Conservation (phyloP, 2,888 invertebrate genomes). For the Apodemia hepburni region DNA sequence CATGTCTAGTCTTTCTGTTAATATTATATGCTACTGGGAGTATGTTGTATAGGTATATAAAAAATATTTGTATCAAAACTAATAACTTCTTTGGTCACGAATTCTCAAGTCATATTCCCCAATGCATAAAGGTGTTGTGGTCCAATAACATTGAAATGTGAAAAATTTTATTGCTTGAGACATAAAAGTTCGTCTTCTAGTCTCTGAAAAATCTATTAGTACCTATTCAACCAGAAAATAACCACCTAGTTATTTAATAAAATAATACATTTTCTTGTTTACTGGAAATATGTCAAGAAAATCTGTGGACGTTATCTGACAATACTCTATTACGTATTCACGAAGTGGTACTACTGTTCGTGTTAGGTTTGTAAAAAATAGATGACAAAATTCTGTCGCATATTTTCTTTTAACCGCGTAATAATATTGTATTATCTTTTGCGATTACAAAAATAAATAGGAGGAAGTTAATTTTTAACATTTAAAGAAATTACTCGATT, state of each 20-base stretch:
- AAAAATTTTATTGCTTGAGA: constrained; percentile 50
- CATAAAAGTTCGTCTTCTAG: constrained; percentile 57
- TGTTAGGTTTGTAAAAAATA: constrained; percentile 16
- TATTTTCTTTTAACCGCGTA: neutral
- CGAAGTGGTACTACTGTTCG: constrained; percentile 35
- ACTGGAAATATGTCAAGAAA: constrained; percentile 43
- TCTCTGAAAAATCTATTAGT: constrained; percentile 62
- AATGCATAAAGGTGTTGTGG: constrained; percentile 54
- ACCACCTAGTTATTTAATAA: constrained; percentile 45
- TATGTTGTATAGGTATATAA: too few relatives aligned
- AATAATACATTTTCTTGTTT: constrained; percentile 44
- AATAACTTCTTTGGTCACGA: constrained; percentile 58
- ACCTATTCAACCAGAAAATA: constrained; percentile 55
- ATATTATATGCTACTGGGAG: too few relatives aligned
- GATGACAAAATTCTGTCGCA: neutral
- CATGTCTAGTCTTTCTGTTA: too few relatives aligned
- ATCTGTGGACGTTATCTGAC: constrained; percentile 41
- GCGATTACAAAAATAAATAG: too few relatives aligned
- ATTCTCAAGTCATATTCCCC: constrained; percentile 51
- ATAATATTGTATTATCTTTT: constrained; percentile 16
- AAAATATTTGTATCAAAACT: constrained; percentile 17
- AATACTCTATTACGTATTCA: constrained; percentile 49
- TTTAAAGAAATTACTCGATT: too few relatives aligned
- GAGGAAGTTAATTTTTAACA: too few relatives aligned
- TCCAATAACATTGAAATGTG: constrained; percentile 60